Evolutionary conservation across 2,888 invertebrate genomes (phyloP), one percentile per base, ranked within the genome.

Genomic region (Beris chalybata): DNA sequence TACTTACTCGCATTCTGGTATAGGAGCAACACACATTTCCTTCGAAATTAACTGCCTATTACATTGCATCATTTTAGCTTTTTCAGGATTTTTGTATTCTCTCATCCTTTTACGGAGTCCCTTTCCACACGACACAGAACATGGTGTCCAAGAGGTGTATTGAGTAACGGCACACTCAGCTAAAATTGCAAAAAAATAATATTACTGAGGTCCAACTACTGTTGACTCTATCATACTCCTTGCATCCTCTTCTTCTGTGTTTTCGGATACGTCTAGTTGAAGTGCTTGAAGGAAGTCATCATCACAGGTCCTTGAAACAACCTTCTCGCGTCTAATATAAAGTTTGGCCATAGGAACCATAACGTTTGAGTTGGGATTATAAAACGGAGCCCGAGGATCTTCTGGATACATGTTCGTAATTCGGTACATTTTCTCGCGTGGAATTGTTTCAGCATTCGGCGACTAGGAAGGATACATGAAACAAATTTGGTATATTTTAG

Each of bases 341-440:
- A 98, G 83, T 38, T 84, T 86, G 0, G 97, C 98, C 78, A 99
- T 80, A 0, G 98, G 94, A 45, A 87, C 86, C 84, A 98, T 90
- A 64, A 85, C 85, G 29, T 78, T 74, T 4, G 83, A 83, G 4
- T 83, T 80, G 0, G 90, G 87, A 76, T 92, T 89, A 81, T 93
- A 97, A 81, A 98, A 99, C 0, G 98, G 98, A 0, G 96, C 91
- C 68, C 91, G 85, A 0, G 92, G 90, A 82, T 97, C 93, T 79
- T 93, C 92, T 0, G 97, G 97, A 79, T 90, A 93, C 80, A 88
- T 91, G 3, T 92, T 89, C 0, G 97, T 97, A 74, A 99, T 97
- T 68, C 88, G 86, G 74, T 88, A 89, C 84, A 98, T 97, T 71
- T 87, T 86, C 78, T 96, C 93, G 67, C 89, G 88, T 0, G 93